Evolutionary conservation across 2,797 vertebrate genomes (phyloP).

Genomic region (Pipistrellus kuhlii): DNA sequence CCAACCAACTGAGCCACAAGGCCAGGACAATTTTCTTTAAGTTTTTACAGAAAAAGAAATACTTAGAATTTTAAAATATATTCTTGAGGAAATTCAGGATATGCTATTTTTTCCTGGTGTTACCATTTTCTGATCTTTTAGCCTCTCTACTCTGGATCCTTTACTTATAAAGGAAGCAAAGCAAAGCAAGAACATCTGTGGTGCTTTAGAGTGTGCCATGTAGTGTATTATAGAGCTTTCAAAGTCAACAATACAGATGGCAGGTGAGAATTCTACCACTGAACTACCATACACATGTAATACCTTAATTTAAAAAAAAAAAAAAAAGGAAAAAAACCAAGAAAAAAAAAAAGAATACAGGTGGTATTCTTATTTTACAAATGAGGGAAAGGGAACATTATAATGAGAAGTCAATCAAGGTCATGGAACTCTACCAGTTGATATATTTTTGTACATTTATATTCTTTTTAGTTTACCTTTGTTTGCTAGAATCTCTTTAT

Average conservation of each 20-base stretch:
- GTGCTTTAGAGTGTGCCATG: background rate
- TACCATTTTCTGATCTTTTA: background rate
- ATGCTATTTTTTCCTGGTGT: background rate
- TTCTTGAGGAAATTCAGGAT: background rate
- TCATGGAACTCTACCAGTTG: background rate
- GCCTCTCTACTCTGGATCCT: background rate
- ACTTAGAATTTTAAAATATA: constrained; percentile 1
- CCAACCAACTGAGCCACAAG: too few relatives aligned
- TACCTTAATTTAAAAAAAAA: too few relatives aligned
- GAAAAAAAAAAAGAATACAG: background rate
- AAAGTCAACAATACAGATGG: background rate
- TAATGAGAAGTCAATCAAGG: background rate
- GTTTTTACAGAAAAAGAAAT: background rate
- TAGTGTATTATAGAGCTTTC: background rate
- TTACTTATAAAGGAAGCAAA: background rate
- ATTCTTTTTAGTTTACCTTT: constrained; percentile 28
- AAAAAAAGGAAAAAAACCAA: too few relatives aligned
- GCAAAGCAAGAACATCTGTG: background rate
- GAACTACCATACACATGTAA: too few relatives aligned
- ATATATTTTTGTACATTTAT: background rate
- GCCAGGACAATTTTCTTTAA: background rate
- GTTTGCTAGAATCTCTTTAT: constrained; percentile 37
- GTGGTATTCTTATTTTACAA: background rate
- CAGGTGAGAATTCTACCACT: too few relatives aligned
- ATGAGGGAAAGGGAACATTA: constrained; percentile 15